Evolutionary conservation across 1,140 invertebrate genomes (phyloP).

Genomic region (Drosophila repletoides): DNA sequence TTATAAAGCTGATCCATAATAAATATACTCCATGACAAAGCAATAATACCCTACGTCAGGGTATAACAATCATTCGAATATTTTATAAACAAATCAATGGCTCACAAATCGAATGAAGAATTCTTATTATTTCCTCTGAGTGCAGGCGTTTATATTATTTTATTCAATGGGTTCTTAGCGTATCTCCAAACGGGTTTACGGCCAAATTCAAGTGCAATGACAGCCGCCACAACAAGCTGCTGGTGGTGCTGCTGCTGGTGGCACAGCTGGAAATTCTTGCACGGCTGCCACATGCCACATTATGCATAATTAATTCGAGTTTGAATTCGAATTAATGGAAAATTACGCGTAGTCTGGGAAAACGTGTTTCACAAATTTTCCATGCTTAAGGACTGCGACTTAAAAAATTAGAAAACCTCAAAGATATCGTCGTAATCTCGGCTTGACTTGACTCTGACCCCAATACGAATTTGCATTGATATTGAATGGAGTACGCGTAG

Average conservation of each 20-base stretch:
- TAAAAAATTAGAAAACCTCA: constrained; percentile 1
- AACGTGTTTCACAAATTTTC: constrained; percentile 71
- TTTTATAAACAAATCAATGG: too few species aligned
- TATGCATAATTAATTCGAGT: constrained; percentile 29
- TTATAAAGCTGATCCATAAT: too few species aligned
- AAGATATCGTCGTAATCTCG: constrained; percentile 42
- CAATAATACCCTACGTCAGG: too few species aligned
- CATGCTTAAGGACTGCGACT: constrained; percentile 49
- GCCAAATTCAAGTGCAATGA: constrained; percentile 65
- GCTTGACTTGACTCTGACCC: constrained; percentile 59
- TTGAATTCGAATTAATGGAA: constrained; percentile 45
- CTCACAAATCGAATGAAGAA: too few species aligned
- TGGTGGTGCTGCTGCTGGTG: too few species aligned
- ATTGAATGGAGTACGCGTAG: constrained; percentile 10
- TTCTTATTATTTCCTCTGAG: too few species aligned
- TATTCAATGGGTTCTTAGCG: background rate
- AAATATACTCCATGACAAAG: too few species aligned
- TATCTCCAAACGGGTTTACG: constrained; percentile 23
- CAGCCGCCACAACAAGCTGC: constrained; percentile 14
- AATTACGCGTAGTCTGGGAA: constrained; percentile 36
- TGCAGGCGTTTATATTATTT: too few species aligned
- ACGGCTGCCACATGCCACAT: constrained; percentile 5
- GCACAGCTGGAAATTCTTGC: constrained; percentile 44
- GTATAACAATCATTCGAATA: too few species aligned
- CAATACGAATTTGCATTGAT: constrained; percentile 55